phyloP scores from a whole-genome alignment of 1,140 invertebrate species.

The Nasonia longicornis region DNA sequence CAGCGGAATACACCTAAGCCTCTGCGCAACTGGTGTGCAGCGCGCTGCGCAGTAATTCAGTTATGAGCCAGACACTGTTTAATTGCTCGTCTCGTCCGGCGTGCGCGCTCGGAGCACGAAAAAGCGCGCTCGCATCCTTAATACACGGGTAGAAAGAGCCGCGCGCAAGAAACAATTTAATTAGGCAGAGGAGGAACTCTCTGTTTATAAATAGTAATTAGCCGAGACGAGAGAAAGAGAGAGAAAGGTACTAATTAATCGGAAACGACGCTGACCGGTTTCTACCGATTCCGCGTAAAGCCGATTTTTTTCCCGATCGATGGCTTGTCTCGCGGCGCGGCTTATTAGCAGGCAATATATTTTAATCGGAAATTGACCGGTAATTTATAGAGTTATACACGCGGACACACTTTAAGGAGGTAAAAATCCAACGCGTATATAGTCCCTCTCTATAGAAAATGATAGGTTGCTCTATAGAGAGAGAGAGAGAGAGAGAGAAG shows the following conservation, averaged over 20 bases:
- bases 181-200: neutral
- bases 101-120: neutral
- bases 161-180: conserved; percentile 18
- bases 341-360: conserved; percentile 68
- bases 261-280: neutral
- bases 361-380: conserved; percentile 60
- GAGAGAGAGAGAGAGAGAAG: neutral
- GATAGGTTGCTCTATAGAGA: neutral
- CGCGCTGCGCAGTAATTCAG: neutral
- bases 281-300: neutral
- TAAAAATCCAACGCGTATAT: too few relatives aligned
- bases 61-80: neutral
- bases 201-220: conserved; percentile 15
- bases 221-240: neutral
- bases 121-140: neutral
- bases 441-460: neutral
- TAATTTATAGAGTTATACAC: too few relatives aligned
- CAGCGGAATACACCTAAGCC: neutral
- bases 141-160: neutral
- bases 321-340: neutral
- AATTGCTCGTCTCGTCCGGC: neutral
- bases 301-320: neutral
- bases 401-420: too few relatives aligned
- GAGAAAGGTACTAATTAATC: neutral
- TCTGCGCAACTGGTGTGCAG: neutral